These are phyloP conservation scores for Nothobranchius furzeri DNA, from an alignment of 2,113 vertebrate genomes.

Conservation along the genomic window DNA sequence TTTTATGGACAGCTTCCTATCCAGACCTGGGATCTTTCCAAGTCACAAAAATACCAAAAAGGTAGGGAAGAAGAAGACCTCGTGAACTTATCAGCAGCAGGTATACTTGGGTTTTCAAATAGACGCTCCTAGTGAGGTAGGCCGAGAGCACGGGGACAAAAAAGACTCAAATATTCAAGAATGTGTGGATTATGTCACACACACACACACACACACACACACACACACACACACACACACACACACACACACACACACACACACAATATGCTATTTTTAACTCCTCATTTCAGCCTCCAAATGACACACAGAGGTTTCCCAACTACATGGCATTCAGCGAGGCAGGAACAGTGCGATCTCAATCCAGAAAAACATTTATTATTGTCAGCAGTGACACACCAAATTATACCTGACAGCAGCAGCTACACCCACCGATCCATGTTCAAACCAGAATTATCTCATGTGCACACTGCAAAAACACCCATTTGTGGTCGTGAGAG, in stretches of 20 bases:
- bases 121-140: too few relatives aligned
- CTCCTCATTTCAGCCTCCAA: slow-evolving; percentile 14
- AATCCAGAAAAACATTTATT: slow-evolving; percentile 39
- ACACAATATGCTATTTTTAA: slow-evolving; percentile 40
- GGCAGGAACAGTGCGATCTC: not conserved
- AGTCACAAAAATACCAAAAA: too few relatives aligned
- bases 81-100: too few relatives aligned
- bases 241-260: slow-evolving; percentile 11
- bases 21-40: too few relatives aligned
- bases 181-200: not conserved
- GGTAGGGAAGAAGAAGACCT: too few relatives aligned
- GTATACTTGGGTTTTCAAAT: too few relatives aligned
- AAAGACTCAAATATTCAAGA: too few relatives aligned
- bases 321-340: slow-evolving; percentile 9
- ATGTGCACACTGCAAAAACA: slow-evolving; percentile 23
- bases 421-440: slow-evolving; percentile 27
- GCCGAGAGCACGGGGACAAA: too few relatives aligned
- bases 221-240: too few relatives aligned
- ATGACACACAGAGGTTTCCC: not conserved
- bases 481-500: slow-evolving; percentile 8
- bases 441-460: slow-evolving; percentile 29
- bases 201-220: not conserved
- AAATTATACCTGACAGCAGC: slow-evolving; percentile 56
- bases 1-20: too few relatives aligned
- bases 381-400: slow-evolving; percentile 27